Evolutionary conservation across 2,113 vertebrate genomes (phyloP).

Genomic region (Vimba vimba): DNA sequence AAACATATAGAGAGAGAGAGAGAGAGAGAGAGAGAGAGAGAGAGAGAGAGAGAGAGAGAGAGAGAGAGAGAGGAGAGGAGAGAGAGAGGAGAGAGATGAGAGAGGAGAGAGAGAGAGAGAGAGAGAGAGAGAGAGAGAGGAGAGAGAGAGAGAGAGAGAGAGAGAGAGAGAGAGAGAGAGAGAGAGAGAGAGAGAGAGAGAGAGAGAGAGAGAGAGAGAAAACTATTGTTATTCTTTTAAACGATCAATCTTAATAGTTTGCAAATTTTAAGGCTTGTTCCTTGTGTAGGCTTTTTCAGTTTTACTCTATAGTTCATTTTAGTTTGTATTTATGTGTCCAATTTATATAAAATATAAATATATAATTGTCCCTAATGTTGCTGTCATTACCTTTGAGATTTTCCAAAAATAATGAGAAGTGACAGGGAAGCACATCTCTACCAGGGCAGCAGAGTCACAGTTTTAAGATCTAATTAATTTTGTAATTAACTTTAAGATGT

Average conservation of each 20-base stretch:
- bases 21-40: too few species aligned
- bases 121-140: too few species aligned
- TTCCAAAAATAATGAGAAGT: not conserved
- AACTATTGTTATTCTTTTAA: not conserved
- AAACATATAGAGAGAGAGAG: not conserved
- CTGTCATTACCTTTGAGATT: not conserved
- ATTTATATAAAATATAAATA: not conserved
- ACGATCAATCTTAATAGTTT: not conserved
- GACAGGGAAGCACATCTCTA: not conserved
- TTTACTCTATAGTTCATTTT: not conserved
- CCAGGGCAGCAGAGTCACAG: conserved; percentile 8
- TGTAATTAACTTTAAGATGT: conserved; percentile 12
- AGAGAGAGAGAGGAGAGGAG: too few species aligned
- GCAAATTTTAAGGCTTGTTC: not conserved
- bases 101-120: too few species aligned
- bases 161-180: too few species aligned
- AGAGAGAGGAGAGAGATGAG: too few species aligned
- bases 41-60: too few species aligned
- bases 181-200: too few species aligned
- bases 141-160: too few species aligned
- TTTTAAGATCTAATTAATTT: conserved; percentile 15
- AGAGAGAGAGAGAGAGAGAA: too few species aligned
- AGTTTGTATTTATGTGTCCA: not conserved
- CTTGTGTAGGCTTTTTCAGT: not conserved
- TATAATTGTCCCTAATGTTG: not conserved